Conservation (phyloP, 2,113 vertebrate species). For the Megaceryle maxima region DNA sequence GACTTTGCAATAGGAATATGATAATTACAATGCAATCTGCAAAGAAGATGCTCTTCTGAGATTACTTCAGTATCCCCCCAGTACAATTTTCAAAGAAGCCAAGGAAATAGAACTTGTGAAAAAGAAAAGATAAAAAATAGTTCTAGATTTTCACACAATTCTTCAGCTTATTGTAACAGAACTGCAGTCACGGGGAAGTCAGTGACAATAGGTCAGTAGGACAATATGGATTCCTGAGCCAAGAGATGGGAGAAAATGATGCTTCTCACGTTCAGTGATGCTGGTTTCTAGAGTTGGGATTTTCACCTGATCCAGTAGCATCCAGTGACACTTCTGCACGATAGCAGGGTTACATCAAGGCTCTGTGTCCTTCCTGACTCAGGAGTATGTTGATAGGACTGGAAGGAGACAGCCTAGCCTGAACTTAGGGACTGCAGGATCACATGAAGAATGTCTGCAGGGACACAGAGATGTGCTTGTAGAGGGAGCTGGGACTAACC, state of each 20-base stretch:
- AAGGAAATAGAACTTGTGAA: not conserved
- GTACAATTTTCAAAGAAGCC: not conserved
- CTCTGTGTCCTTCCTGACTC: not conserved
- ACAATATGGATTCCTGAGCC: not conserved
- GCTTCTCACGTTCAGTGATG: not conserved
- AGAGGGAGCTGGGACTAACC: not conserved
- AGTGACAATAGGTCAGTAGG: not conserved
- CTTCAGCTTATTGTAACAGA: not conserved
- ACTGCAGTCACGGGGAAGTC: not conserved
- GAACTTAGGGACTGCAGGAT: not conserved
- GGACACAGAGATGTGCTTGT: not conserved
- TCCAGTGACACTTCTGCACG: not conserved
- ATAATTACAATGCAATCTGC: not conserved
- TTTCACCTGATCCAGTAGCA: not conserved
- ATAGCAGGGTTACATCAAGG: not conserved
- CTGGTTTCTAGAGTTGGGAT: not conserved
- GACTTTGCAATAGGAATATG: not conserved
- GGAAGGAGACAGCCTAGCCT: not conserved
- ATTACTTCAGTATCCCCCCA: not conserved
- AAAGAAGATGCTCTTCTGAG: not conserved
- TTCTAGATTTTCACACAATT: not conserved
- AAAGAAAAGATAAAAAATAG: not conserved
- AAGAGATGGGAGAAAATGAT: not conserved
- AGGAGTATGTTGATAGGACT: not conserved
- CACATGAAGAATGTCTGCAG: not conserved